Base-by-base conservation (phyloP, 2,888 invertebrate genomes). In the Cabera pusaria region DNA sequence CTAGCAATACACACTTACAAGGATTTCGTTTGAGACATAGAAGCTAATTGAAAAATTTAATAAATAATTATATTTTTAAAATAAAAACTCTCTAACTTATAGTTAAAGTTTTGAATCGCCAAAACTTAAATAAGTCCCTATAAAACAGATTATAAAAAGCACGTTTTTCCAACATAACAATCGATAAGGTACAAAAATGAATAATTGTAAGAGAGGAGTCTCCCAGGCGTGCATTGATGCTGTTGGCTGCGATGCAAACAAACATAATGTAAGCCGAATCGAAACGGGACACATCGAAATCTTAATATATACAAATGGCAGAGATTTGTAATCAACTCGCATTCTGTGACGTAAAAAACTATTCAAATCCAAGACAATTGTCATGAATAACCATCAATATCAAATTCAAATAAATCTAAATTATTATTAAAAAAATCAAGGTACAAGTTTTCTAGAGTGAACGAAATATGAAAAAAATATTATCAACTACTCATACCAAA, bases 41-140 rank as follows among this genome's bases (percentile, higher is more conserved):
- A 14, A 14, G 64, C 63, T 69, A 66, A 72, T 61, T 60, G 72
- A 69, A 63, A 56, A 67, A 70, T 73, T 65, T 71, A 85, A 86
- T 84, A 85, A 86, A 86, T 86, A 84, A 65, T 74, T 38, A 34
- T 35, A 32, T 14, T 28, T 37, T 60, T 67, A 66, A 69, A 72
- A 66, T 49, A 59, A 59, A n/a, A 83, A 77, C 74, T 73, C 78
- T 82, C 78, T 85, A 88, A 88, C 88, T 88, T 86, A 88, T 87
- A 86, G 84, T 87, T 84, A 86, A 83, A 87, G 88, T 88, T 88
- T 88, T 88, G 87, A 77, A 77, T 76, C 51, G 73, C 72, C 87
- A 88, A 88, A 88, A 88, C 88, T 80, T 82, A 87, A 87, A 88
- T 87, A 88, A 88, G 88, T 84, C 69, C 63, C 66, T 75, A 75